These are phyloP conservation scores for Parapsyche elsis DNA, from an alignment of 1,140 invertebrate species.

Conservation along the genomic window DNA sequence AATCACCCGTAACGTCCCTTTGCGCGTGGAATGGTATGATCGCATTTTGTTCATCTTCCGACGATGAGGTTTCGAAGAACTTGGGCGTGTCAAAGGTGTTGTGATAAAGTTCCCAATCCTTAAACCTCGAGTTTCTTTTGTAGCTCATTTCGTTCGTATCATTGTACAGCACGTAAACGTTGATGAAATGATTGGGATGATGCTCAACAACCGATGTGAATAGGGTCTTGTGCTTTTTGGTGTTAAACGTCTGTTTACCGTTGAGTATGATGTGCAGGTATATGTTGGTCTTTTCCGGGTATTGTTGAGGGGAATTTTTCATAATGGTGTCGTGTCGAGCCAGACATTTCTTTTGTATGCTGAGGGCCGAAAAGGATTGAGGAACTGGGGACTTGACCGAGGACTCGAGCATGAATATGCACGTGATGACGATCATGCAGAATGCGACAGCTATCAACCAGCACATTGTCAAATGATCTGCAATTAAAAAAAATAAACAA, in stretches of 20 bases:
- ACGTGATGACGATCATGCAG: slow-evolving; percentile 42
- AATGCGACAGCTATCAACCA: slow-evolving; percentile 49
- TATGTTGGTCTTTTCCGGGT: slow-evolving; percentile 41
- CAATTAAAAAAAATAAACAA: slow-evolving; percentile 34
- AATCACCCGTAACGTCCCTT: not conserved
- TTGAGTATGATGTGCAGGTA: slow-evolving; percentile 52
- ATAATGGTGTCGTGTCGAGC: slow-evolving; percentile 9
- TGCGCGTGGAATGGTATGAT: not conserved
- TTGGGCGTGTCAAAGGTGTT: slow-evolving; percentile 41
- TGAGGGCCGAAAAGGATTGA: not conserved
- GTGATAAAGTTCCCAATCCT: slow-evolving; percentile 52
- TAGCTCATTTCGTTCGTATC: slow-evolving; percentile 46
- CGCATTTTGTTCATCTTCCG: slow-evolving; percentile 29
- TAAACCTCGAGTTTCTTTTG: slow-evolving; percentile 50
- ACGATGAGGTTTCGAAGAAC: slow-evolving; percentile 52
- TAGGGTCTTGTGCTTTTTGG: slow-evolving; percentile 29
- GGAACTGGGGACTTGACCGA: slow-evolving; percentile 1
- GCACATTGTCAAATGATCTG: slow-evolving; percentile 50
- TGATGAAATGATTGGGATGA: slow-evolving; percentile 48
- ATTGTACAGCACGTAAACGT: slow-evolving; percentile 49
- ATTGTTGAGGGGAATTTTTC: slow-evolving; percentile 29
- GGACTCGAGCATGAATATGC: slow-evolving; percentile 39
- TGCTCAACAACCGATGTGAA: slow-evolving; percentile 31
- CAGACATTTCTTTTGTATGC: slow-evolving; percentile 28
- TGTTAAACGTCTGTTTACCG: slow-evolving; percentile 44